Evolutionary conservation across 2,797 vertebrate species (phyloP).

Genomic region (Pseudochromis fuscus): DNA sequence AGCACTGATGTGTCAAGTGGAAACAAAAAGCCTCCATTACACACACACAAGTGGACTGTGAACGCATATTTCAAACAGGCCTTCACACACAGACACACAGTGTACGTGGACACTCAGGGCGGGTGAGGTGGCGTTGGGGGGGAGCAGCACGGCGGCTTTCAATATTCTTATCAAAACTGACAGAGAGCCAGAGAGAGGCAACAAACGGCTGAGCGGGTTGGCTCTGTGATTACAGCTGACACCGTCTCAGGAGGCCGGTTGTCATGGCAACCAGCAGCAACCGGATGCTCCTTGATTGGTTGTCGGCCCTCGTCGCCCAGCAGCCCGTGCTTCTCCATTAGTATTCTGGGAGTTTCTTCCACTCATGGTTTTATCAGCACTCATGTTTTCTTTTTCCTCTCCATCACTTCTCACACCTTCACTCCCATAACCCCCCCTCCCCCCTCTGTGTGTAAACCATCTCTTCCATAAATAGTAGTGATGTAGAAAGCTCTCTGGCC

Average conservation of each 20-base stretch:
- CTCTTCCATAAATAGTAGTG: slow-evolving; percentile 74
- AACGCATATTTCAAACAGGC: slow-evolving; percentile 11
- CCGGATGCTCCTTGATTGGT: slow-evolving; percentile 79
- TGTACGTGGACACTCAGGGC: background rate
- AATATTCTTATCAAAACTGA: slow-evolving; percentile 59
- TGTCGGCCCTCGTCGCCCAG: slow-evolving; percentile 73
- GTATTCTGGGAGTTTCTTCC: slow-evolving; percentile 78
- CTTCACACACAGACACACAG: slow-evolving; percentile 14
- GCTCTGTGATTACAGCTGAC: slow-evolving; percentile 82
- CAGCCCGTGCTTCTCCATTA: slow-evolving; percentile 77
- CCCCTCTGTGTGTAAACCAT: slow-evolving; percentile 35
- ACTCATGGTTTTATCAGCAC: slow-evolving; percentile 61
- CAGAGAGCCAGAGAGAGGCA: slow-evolving; percentile 31
- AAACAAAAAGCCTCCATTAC: slow-evolving; percentile 16
- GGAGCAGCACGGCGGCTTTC: slow-evolving; percentile 41
- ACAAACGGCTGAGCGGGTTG: slow-evolving; percentile 65
- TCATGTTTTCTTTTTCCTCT: slow-evolving; percentile 21
- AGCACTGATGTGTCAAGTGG: slow-evolving; percentile 13
- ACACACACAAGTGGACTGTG: background rate
- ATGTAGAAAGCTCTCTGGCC: slow-evolving; percentile 61
- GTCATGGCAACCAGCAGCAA: slow-evolving; percentile 75
- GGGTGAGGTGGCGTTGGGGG: background rate
- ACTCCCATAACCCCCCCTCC: background rate
- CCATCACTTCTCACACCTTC: slow-evolving; percentile 29
- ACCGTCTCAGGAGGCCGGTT: slow-evolving; percentile 79